Conservation (phyloP, 2,888 invertebrate genomes). For the Tuberolachnus salignus region DNA sequence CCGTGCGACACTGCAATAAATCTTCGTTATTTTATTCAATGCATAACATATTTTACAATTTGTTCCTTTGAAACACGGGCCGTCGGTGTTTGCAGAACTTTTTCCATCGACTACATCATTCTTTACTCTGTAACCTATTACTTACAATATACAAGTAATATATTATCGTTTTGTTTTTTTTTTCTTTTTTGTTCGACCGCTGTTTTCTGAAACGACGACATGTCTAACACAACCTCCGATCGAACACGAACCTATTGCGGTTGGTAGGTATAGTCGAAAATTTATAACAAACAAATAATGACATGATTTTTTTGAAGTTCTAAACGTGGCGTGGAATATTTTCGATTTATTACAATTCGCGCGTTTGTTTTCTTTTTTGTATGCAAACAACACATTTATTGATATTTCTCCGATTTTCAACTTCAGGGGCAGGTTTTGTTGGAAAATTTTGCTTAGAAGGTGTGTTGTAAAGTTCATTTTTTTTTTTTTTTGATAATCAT, state of each 20-base stretch:
- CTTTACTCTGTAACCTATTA: constrained; percentile 12
- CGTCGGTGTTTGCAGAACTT: constrained; percentile 19
- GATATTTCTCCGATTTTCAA: too few species aligned
- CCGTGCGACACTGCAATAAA: constrained; percentile 3
- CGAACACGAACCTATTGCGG: constrained; percentile 12
- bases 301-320: too few species aligned
- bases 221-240: neutral
- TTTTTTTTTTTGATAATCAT: too few species aligned
- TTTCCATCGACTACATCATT: constrained; percentile 8
- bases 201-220: constrained; percentile 2
- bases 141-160: neutral
- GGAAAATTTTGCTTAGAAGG: too few species aligned
- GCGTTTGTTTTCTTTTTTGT: too few species aligned
- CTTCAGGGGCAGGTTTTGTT: too few species aligned
- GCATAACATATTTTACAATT: constrained; percentile 40
- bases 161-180: too few species aligned
- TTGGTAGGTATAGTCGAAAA: neutral
- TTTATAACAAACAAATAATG: constrained; percentile 1
- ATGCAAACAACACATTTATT: too few species aligned
- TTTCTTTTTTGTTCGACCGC: neutral
- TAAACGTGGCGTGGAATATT: too few species aligned
- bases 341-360: too few species aligned
- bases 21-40: constrained; percentile 42
- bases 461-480: too few species aligned
- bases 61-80: constrained; percentile 21